Evolutionary conservation across 2,113 vertebrate genomes (phyloP), one percentile per base, ranked within the genome.

Genomic region (Ahaetulla prasina): DNA sequence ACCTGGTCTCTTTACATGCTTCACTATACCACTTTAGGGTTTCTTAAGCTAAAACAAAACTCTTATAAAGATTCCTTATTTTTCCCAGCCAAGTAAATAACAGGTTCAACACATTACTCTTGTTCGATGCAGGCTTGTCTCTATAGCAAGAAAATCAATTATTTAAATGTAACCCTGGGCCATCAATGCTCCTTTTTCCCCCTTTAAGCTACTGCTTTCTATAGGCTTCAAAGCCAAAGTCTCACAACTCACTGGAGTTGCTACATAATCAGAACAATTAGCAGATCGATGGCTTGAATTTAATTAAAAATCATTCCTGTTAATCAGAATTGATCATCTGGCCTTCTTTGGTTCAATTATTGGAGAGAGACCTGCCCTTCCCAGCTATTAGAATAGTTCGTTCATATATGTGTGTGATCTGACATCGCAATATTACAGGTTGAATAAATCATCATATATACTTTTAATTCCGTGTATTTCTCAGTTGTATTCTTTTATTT

Each of bases 191-290:
- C 50, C 9, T 88, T 93, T 93, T 89, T 49, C 22, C 7, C n/a
- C 7, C 35, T 85, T 55, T 53, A 91, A 93, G 30, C 39, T 49
- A 23, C 74, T 25, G 0, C 35, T 90, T 47, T 54, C 60, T 93
- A 87, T 84, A 95, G 27, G 27, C 87, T 80, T 94, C 87, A 43
- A 47, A 91, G 55, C 93, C 87, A 93, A 89, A 50, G 87, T 50
- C 90, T 93, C 27, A 22, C 35, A 94, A 85, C 63, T 86, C 11
- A 35, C 49, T 25, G 60, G 52, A 68, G 90, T 14, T 9, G 35
- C 91, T 91, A 89, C 39, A 92, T 88, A 89, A 94, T 84, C 30
- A 89, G 91, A 63, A 94, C 54, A 0, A 93, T 91, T 85, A 94
- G 86, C 49, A 22, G 39, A 80, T 92, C 91, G 35, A 89, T 92